Conservation (phyloP, 92 coral and sea anemone species). For the Nematostella vectensis region DNA sequence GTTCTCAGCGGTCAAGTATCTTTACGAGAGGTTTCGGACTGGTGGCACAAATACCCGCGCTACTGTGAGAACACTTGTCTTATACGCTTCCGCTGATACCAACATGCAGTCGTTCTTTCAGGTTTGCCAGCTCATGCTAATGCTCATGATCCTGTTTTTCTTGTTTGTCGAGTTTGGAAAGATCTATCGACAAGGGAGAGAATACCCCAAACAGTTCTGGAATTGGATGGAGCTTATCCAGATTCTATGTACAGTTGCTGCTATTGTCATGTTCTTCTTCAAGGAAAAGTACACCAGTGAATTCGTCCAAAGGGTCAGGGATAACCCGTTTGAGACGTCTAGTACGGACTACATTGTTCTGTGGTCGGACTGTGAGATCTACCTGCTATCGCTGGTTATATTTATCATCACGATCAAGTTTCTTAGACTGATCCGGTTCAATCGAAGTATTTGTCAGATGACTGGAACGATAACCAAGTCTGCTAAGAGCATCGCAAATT, state of each 20-base stretch:
- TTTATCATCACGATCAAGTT: conserved; percentile 70
- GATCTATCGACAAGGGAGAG: conserved; percentile 50
- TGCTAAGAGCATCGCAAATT: conserved; percentile 48
- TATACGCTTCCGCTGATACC: conserved; percentile 50
- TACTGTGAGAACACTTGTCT: conserved; percentile 49
- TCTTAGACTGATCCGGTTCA: conserved; percentile 58
- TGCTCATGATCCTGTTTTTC: conserved; percentile 53
- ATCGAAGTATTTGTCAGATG: conserved; percentile 52
- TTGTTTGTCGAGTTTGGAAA: conserved; percentile 69
- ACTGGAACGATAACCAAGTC: conserved; percentile 46
- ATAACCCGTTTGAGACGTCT: conserved; percentile 72
- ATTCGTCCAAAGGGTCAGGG: conserved; percentile 51
- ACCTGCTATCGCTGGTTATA: conserved; percentile 60
- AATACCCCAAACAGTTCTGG: conserved; percentile 52
- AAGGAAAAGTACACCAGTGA: conserved; percentile 63
- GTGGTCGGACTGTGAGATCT: conserved; percentile 65
- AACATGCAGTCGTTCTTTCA: conserved; percentile 53
- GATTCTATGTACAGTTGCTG: conserved; percentile 42
- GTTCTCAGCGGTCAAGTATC: conserved; percentile 52
- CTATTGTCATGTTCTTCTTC: conserved; percentile 66
- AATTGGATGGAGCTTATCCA: conserved; percentile 77
- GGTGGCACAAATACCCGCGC: conserved; percentile 43
- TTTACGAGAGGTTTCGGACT: conserved; percentile 48
- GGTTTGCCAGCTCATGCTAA: conserved; percentile 60
- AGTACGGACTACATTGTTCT: conserved; percentile 57